A percentile compares a stretch with the other conserved stretches of the same genome.
Evolutionary conservation across 2,888 invertebrate genomes (phyloP).

Genomic region (Diabrotica balteata): DNA sequence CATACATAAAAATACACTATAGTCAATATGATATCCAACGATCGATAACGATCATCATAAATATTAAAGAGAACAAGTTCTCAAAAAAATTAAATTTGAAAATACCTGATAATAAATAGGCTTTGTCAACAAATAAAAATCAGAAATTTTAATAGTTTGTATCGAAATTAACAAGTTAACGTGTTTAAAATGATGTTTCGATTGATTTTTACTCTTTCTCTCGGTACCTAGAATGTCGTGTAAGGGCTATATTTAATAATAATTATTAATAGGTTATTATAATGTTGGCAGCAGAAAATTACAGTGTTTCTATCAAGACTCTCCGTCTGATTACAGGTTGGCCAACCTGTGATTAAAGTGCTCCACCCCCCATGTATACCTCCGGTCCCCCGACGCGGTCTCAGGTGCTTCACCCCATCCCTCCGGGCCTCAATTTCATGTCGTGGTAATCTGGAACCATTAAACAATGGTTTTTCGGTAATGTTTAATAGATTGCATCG

Average conservation of each 20-base stretch:
- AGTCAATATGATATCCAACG: too few relatives aligned
- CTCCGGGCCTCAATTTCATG: conserved; percentile 37
- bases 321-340: conserved; percentile 41
- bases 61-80: too few relatives aligned
- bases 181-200: too few relatives aligned
- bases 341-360: conserved; percentile 43
- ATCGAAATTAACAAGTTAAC: too few relatives aligned
- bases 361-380: conserved; percentile 33
- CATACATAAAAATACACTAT: too few relatives aligned
- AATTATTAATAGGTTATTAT: conserved; percentile 46
- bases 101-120: too few relatives aligned
- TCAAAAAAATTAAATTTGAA: too few relatives aligned
- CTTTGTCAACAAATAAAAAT: too few relatives aligned
- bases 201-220: too few relatives aligned
- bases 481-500: conserved; percentile 36
- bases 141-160: too few relatives aligned
- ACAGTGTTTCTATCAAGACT: conserved; percentile 39
- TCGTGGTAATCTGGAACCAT: conserved; percentile 30
- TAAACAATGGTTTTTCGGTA: conserved; percentile 36
- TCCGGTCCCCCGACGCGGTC: conserved; percentile 30
- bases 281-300: conserved; percentile 42
- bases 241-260: conserved; percentile 43
- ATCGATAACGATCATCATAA: too few relatives aligned
- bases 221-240: conserved; percentile 31
- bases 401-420: conserved; percentile 37